phyloP scores from a whole-genome alignment of 2,797 vertebrate species.

The Falco concolor region DNA sequence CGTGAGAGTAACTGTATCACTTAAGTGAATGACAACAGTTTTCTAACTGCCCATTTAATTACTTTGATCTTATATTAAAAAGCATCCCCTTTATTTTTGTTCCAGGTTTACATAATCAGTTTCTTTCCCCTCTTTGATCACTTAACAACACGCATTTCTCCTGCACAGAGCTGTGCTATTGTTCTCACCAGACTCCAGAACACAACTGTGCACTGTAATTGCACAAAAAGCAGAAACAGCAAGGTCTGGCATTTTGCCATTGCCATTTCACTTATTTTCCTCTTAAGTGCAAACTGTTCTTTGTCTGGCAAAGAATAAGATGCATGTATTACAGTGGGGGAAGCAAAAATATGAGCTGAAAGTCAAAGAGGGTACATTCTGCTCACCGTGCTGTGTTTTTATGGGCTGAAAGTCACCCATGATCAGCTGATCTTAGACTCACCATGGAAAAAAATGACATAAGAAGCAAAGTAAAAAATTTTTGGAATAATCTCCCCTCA shows the following conservation, averaged over 20 bases:
- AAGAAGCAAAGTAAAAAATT: neutral
- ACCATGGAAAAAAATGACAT: neutral
- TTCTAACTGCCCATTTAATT: conserved; percentile 32
- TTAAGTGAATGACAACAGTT: conserved; percentile 1
- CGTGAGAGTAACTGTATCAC: neutral
- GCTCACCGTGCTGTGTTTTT: conserved; percentile 12
- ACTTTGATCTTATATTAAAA: neutral
- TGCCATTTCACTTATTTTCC: conserved; percentile 50
- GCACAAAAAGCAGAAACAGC: conserved; percentile 42
- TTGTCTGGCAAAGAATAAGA: conserved; percentile 30
- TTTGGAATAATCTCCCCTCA: neutral
- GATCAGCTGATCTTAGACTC: neutral
- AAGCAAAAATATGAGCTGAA: conserved; percentile 19
- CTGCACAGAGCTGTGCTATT: neutral
- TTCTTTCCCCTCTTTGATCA: conserved; percentile 20
- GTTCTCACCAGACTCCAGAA: conserved; percentile 8
- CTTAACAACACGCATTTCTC: neutral
- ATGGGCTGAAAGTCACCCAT: conserved; percentile 25
- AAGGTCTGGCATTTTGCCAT: conserved; percentile 20
- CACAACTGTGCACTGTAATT: conserved; percentile 7
- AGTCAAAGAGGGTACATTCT: conserved; percentile 24
- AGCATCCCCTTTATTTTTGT: conserved; percentile 15
- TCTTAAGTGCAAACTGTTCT: conserved; percentile 36
- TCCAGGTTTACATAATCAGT: conserved; percentile 26
- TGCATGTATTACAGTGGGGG: conserved; percentile 14